phyloP scores from a whole-genome alignment of 1,140 invertebrate genomes.

The Metaphire vulgaris region DNA sequence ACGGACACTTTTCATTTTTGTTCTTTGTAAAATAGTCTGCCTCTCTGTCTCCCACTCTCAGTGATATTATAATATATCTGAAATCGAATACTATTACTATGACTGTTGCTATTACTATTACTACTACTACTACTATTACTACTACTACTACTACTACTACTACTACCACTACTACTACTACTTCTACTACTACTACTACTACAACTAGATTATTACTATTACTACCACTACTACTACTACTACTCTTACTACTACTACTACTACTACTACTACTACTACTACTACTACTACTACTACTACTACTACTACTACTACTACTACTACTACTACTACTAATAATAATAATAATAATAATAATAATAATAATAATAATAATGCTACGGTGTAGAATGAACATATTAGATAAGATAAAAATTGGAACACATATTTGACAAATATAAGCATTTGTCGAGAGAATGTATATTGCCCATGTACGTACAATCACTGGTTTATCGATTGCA shows the following conservation, averaged over 20 bases:
- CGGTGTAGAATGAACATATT: no score
- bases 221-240: constrained; percentile 27
- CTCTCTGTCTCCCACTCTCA: neutral
- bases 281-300: neutral
- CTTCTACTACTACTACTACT: constrained; percentile 28
- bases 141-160: constrained; percentile 30
- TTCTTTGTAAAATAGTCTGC: neutral
- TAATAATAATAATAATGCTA: no score
- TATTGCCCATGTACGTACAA: no score
- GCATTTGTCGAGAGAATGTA: no score
- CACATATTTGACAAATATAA: no score
- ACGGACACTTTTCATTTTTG: neutral
- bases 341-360: no score
- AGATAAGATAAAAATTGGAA: no score
- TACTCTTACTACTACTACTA: no score
- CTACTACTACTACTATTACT: constrained; percentile 28
- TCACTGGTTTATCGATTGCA: no score
- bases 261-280: constrained; percentile 1
- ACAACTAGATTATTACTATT: no score
- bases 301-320: constrained; percentile 13
- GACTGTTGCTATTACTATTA: constrained; percentile 25
- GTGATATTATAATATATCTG: neutral
- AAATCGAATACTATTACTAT: neutral
- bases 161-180: constrained; percentile 28
- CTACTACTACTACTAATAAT: no score